Conservation (phyloP, 2,113 vertebrate genomes). For the Dicentrarchus labrax region DNA sequence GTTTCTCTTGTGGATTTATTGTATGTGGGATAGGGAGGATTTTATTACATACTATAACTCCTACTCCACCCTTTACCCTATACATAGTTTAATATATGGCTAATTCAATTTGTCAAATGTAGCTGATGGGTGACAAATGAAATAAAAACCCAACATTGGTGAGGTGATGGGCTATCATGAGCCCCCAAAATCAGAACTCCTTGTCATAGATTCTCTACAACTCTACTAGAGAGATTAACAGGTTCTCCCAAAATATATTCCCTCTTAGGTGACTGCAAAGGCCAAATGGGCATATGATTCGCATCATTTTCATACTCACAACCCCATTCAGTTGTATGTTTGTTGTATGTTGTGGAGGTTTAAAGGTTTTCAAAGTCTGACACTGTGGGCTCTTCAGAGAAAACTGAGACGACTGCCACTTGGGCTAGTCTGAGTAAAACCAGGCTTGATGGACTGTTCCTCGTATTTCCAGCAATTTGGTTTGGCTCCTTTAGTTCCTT, state of each 20-base stretch:
- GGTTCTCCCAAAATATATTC: background rate
- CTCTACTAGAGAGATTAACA: background rate
- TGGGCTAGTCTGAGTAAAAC: too few relatives aligned
- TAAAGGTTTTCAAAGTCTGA: too few relatives aligned
- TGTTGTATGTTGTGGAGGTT: background rate
- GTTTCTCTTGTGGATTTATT: background rate
- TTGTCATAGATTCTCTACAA: background rate
- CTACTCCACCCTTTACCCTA: background rate
- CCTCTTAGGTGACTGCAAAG: background rate
- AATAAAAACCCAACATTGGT: background rate
- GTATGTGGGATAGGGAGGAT: background rate
- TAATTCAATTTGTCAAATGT: background rate
- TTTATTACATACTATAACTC: background rate
- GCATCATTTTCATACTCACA: background rate
- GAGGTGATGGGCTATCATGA: background rate
- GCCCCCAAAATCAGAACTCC: background rate
- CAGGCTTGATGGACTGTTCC: background rate
- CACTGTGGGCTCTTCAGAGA: too few relatives aligned
- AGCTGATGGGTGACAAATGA: background rate
- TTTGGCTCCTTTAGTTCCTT: background rate
- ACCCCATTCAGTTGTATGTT: too few relatives aligned
- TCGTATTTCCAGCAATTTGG: background rate
- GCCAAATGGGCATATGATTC: background rate
- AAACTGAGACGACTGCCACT: too few relatives aligned
- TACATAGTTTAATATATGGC: background rate